Base-by-base conservation (phyloP, 2,113 vertebrate species). In the Balaeniceps rex region DNA sequence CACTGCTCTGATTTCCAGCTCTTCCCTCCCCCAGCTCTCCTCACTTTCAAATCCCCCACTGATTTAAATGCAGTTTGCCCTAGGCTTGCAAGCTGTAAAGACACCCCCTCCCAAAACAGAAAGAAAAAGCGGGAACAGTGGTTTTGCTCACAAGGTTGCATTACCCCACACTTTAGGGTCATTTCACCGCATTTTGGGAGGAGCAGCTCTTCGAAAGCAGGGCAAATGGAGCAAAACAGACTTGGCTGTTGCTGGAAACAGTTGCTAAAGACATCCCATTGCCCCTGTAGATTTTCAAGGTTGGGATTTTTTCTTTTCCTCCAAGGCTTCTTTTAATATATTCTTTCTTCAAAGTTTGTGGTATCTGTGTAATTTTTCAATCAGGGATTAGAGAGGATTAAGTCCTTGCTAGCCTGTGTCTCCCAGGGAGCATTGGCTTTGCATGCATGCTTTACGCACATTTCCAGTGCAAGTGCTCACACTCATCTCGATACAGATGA, bases 321-420 rank as follows among this genome's bases (percentile, higher is more conserved):
- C 38, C 64, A 83, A 81, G 71, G 47, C 44, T 87, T 87, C 57
- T 87, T 95, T 94, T 92, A 93, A 94, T 88, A 54, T 86, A 94
- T 93, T 88, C 83, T 90, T 96, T 83, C 92, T 94, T 94, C 89
- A 92, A 93, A 96, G 93, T 97, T 94, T 92, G 70, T 83, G 70
- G 33, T 88, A 94, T 95, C 88, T 95, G 64, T 95, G 82, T 88
- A 88, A 92, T 96, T 95, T 96, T 97, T 81, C 91, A 86, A 78
- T 82, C 49, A 46, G 44, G 80, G 77, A 97, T 96, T 96, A 96
- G 68, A 93, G 60, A 57, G 85, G 93, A 97, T 96, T 95, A 95
- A 96, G 74, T 63, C 80, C 76, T 86, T 75, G 52, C 91, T 92
- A 78, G 87, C 80, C 77, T 23, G 6, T 36, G 76, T 83, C 87